Conservation (phyloP, 2,888 invertebrate genomes). For the Cantharis flavilabris region DNA sequence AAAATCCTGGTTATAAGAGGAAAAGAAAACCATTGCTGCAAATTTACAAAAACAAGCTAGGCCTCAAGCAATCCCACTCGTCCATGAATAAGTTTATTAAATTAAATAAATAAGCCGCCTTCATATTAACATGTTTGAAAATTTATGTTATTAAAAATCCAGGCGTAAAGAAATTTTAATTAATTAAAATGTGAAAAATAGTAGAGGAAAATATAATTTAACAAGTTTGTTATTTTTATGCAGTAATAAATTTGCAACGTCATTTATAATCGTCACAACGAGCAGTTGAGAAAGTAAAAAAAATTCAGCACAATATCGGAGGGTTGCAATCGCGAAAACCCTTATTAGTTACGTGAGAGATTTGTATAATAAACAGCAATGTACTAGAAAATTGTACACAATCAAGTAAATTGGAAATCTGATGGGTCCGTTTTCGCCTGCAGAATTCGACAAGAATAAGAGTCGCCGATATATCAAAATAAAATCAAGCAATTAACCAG, state of each 20-base stretch:
- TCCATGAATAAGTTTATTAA: not conserved
- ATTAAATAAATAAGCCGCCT: not conserved
- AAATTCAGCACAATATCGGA: not conserved
- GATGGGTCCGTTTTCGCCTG: not conserved
- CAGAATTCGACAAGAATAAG: not conserved
- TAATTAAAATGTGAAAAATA: not conserved
- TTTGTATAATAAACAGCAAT: not conserved
- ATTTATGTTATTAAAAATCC: not conserved
- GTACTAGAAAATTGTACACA: not conserved
- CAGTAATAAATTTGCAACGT: not conserved
- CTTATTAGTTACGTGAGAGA: not conserved
- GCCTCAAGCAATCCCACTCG: not conserved
- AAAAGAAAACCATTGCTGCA: not conserved
- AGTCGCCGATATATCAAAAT: not conserved
- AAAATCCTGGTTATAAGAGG: not conserved
- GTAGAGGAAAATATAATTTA: not conserved
- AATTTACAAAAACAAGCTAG: not conserved
- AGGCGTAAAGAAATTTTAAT: not conserved
- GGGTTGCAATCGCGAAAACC: not conserved
- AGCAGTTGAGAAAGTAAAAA: not conserved
- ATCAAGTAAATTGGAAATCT: not conserved
- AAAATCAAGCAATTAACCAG: not conserved
- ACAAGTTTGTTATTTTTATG: not conserved
- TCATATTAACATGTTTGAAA: not conserved
- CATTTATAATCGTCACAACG: not conserved